Conservation (phyloP, 2,113 vertebrate species). For the Hystrix cristata region DNA sequence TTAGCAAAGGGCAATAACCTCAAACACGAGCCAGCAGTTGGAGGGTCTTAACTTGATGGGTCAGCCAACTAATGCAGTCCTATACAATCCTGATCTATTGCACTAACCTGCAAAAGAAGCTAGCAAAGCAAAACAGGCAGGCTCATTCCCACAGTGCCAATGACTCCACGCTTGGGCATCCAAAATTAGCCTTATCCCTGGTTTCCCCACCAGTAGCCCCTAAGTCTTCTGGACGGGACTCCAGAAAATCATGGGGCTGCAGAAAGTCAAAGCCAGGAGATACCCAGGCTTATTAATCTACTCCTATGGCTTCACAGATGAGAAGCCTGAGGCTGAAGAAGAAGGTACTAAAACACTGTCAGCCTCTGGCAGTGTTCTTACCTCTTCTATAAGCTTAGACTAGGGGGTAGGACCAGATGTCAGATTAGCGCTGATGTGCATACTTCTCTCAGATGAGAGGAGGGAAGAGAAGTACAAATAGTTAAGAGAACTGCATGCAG, state of each 20-base stretch:
- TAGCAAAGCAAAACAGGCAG: neutral
- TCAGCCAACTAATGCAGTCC: neutral
- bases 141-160: neutral
- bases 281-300: constrained; percentile 1
- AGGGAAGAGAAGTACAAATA: neutral
- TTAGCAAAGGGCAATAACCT: neutral
- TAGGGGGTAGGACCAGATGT: constrained; percentile 10
- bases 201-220: neutral
- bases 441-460: neutral
- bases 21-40: neutral
- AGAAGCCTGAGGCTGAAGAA: constrained; percentile 48
- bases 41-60: neutral
- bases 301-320: constrained; percentile 45
- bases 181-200: neutral
- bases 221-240: neutral
- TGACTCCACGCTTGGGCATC: neutral
- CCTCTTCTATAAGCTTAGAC: constrained; percentile 55
- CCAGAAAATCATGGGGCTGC: neutral
- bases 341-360: neutral
- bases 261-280: constrained; percentile 9
- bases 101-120: neutral
- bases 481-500: neutral
- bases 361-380: constrained; percentile 44
- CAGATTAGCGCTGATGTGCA: neutral
- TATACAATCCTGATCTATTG: neutral